A percentile compares a stretch with the other conserved stretches of the same genome.
Evolutionary conservation across 2,888 invertebrate species (phyloP).

Genomic region (Cheilosia impressa): DNA sequence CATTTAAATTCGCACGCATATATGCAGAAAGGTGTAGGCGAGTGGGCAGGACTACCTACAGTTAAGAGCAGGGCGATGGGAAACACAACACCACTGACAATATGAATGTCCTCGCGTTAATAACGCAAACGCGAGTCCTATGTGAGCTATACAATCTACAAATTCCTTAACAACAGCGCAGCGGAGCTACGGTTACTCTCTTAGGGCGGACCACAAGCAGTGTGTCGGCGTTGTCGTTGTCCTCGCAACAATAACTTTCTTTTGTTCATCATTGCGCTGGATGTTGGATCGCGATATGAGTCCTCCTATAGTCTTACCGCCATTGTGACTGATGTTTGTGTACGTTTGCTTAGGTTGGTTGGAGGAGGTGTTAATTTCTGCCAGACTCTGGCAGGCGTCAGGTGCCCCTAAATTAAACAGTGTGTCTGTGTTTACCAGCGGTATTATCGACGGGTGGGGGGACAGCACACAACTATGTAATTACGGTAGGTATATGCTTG

Average conservation of each 20-base stretch:
- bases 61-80: neutral
- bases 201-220: conserved; percentile 25
- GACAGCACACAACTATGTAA: neutral
- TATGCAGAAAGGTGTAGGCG: conserved; percentile 30
- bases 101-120: conserved; percentile 48
- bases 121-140: conserved; percentile 20
- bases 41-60: neutral
- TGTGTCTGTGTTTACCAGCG: neutral
- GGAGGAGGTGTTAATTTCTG: neutral
- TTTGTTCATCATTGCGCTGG: conserved; percentile 24
- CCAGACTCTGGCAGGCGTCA: neutral
- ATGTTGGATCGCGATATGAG: conserved; percentile 26
- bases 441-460: too few species aligned
- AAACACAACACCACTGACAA: neutral
- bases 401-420: conserved; percentile 7
- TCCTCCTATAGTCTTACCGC: neutral
- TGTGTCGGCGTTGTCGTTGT: neutral
- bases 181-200: neutral
- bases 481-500: conserved; percentile 7
- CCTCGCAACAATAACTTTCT: conserved; percentile 15
- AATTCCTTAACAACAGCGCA: conserved; percentile 1
- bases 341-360: conserved; percentile 1
- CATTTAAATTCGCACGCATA: conserved; percentile 52
- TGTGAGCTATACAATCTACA: conserved; percentile 2
- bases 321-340: conserved; percentile 30